These are phyloP conservation scores for Macquaria ambigua DNA, from an alignment of 2,113 vertebrate genomes.

Conservation along the genomic window DNA sequence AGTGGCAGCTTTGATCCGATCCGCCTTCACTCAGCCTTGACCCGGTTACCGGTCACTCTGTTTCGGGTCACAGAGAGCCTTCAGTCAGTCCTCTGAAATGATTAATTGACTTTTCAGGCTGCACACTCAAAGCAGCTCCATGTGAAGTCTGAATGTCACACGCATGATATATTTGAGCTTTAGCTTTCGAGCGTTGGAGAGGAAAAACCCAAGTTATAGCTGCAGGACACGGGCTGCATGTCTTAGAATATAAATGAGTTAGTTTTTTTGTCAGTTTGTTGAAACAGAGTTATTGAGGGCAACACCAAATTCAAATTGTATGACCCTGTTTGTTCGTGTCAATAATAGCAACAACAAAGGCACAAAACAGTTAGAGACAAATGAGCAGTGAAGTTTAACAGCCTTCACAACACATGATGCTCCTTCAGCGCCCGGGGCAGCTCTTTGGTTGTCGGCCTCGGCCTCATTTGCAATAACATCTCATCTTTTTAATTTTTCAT, in stretches of 20 bases:
- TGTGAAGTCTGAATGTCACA: background rate
- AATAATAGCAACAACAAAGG: background rate
- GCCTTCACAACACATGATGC: background rate
- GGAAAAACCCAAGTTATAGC: background rate
- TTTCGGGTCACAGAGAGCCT: background rate
- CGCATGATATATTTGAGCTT: background rate
- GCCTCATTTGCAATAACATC: background rate
- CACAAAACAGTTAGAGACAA: background rate
- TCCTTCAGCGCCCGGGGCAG: background rate
- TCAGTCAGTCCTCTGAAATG: conserved; percentile 17
- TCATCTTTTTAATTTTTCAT: conserved; percentile 10
- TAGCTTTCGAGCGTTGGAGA: background rate
- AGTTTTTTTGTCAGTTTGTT: background rate
- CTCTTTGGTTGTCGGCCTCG: background rate
- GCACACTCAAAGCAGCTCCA: conserved; percentile 14
- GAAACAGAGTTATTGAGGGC: background rate
- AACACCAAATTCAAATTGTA: background rate
- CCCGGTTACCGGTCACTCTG: background rate
- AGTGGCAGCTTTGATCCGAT: background rate
- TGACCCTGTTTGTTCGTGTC: background rate
- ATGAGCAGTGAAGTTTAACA: background rate
- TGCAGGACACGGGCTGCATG: background rate
- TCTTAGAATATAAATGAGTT: background rate
- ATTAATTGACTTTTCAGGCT: background rate
- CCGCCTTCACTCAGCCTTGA: conserved; percentile 12